Evolutionary conservation across 2,888 invertebrate species (phyloP), one percentile per base, ranked within the genome.

Genomic region (Emesis furor): DNA sequence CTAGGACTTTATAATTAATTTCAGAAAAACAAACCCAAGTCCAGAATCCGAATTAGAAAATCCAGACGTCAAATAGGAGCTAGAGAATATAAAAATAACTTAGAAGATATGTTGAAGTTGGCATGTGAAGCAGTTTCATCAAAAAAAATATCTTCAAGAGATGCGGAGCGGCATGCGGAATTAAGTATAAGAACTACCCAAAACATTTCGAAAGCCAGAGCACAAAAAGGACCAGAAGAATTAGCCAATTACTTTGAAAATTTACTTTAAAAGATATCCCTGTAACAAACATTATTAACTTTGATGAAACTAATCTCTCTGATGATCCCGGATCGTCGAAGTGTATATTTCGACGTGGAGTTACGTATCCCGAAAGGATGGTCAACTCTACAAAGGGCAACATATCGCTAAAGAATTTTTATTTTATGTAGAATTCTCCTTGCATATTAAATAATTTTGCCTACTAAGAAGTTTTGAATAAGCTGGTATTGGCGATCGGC

Each of bases 131-230:
- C 1, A 84, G 84, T 51, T 37, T 73, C 17, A 81, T 85, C 62
- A 82, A 84, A 77, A 77, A 65, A 69, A 76, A 76, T 51, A 51
- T 51, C 51, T 14, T 51, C 51, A 74, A 86, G 37, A 46, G 73
- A 2, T 39, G 8, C 39, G 8, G 39, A 39, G 10, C 35, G 85
- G 17, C 77, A 88, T 67, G 35, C 42, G 3, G 76, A 86, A 87
- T 68, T 89, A 39, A 83, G 81, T 68, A 14, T 81, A 10, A 85
- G 88, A 59, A 73, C 17, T 17, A 76, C 76, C 8, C 89, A 89
- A 82, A 90, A 90, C 78, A 90, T 89, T 67, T 86, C 85, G 77
- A 84, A 81, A 39, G 76, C 73, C 1, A 75, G 89, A 77, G 89
- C 89, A 71, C 88, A 87, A 77, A 88, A 89, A 73, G 79, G 73